Base-by-base conservation (phyloP, 2,113 vertebrate genomes). In the Numida meleagris region DNA sequence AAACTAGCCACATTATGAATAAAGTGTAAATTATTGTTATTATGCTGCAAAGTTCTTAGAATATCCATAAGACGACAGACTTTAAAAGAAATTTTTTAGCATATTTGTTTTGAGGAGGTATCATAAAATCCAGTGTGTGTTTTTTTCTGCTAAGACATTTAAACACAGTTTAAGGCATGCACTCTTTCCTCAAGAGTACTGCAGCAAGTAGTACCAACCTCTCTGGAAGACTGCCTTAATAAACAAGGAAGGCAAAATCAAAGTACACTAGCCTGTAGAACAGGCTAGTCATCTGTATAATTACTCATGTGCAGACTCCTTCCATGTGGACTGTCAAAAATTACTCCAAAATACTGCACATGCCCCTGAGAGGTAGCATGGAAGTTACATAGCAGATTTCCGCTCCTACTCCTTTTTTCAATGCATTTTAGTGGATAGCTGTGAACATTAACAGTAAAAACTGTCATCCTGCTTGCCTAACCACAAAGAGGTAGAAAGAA, bases 231-330 rank as follows among this genome's bases (percentile, higher is more conserved):
- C 1, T 62, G 31, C 3, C 13, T 89, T 81, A 73, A 65, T 75
- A 70, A 57, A 36, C 24, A 88, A 3, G 9, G n/a, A 61, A 80
- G 77, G 45, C 17, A 67, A 58, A 72, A 4, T 70, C n/a, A 45
- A 68, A 66, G 8, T 29, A 53, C 9, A 17, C 43, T 43, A 29
- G 27, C 51, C n/a, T 51, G 29, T 13, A 72, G 12, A 89, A 82
- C 5, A 1, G 0, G 12, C 5, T 38, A 84, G 58, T 27, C 20
- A 89, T 43, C 11, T 17, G 9, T 42, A 0, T 42, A 57, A 46
- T 70, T 82, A 76, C n/a, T 73, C 27, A 38, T 10, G 7, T 24
- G 68, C 53, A 61, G 48, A 57, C 3, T 68, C 11, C 20, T 88
- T 80, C 23, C 31, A 86, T 14, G 13, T 59, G 24, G n/a, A 83